Base-by-base conservation (phyloP, 2,797 vertebrate genomes). In the Fistularia tabacaria region DNA sequence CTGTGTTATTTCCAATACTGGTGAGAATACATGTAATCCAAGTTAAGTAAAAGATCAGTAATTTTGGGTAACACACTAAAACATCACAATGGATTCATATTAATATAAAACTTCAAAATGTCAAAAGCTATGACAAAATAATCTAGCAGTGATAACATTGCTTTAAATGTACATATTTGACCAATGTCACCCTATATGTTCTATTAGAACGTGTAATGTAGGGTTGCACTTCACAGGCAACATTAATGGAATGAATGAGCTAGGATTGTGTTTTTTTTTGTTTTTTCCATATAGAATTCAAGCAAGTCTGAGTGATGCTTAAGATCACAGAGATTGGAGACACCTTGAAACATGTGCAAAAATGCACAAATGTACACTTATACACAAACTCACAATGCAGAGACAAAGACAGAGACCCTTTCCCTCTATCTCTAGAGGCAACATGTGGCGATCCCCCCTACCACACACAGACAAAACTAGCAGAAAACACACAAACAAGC, bases 401-500 rank as follows among this genome's bases (percentile, higher is more conserved):
- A 52, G 49, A 46, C 54, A n/a, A 61, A 49, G 14, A 25, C 71
- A 69, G 49, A 13, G 14, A 40, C 53, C 59, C 9, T 9, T 37
- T 56, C 48, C 10, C 58, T 60, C 54, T 62, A 9, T 36, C 36
- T 71, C 37, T 45, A 54, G 10, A 56, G 10, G 14, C 57, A 73
- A 67, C 58, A 64, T 54, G 49, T 59, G 12, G 9, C 62, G 10
- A 46, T 52, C 38, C 47, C 50, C 11, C 42, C 25, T 44, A 65
- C 54, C 63, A 58, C 59, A 57, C 46, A 73, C 36, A 1, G 54
- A 68, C 55, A 66, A 46, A 49, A 48, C 52, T 54, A 14, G 41
- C 44, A 37, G 39, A 46, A 57, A 13, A 66, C 64, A 69, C 47
- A 64, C 54, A 79, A 1, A 46, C 15, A 25, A 14, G 59, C 45